Evolutionary conservation across 2,888 invertebrate species (phyloP).

Genomic region (Hyppa rectilinea): DNA sequence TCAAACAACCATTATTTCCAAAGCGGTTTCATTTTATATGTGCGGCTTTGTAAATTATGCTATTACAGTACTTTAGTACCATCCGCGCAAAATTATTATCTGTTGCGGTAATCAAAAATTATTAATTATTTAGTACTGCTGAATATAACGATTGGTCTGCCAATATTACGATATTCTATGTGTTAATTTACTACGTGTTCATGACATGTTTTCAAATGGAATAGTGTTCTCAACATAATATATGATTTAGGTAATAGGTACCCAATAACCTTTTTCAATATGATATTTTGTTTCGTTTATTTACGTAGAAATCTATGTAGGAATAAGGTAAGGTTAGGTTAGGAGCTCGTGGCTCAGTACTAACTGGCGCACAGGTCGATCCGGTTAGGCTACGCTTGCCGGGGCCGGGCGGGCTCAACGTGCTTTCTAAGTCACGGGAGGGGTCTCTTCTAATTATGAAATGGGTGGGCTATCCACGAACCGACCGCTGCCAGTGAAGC

Average conservation of each 20-base stretch:
- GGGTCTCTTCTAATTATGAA: no score
- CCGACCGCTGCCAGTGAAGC: no score
- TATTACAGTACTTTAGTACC: background rate
- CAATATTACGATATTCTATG: background rate
- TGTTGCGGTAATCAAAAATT: background rate
- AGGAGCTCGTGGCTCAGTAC: no score
- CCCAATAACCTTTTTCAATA: background rate
- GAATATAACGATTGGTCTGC: conserved; percentile 10
- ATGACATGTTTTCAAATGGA: background rate
- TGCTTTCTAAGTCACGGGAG: no score
- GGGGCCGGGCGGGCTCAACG: no score
- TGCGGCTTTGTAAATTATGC: background rate
- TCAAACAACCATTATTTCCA: conserved; percentile 19
- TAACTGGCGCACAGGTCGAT: no score
- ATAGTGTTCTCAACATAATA: background rate
- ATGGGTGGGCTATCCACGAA: no score
- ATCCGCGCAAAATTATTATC: background rate
- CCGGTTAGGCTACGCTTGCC: no score
- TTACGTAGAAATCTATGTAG: no score
- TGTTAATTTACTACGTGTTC: background rate
- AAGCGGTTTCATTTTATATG: conserved; percentile 8
- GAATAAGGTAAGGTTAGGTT: no score
- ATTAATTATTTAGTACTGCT: background rate
- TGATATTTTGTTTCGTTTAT: background rate
- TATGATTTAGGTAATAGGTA: background rate